Evolutionary conservation across 2,888 invertebrate genomes (phyloP).

Genomic region (Drosophila pseudotakahashii): DNA sequence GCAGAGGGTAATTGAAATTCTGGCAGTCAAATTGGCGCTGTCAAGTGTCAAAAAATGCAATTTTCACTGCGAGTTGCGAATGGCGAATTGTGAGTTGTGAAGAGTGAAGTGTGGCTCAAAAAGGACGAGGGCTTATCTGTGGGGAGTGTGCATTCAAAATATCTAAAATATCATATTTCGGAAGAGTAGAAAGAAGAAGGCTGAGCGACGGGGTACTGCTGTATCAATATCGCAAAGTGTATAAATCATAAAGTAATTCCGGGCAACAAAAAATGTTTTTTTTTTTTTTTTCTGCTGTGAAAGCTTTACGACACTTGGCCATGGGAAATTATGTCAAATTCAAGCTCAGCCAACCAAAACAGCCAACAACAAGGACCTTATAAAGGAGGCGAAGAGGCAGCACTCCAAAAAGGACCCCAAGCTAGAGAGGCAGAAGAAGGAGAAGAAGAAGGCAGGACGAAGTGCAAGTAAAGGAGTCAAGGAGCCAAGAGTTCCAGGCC

Average conservation of each 20-base stretch:
- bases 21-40: constrained; percentile 56
- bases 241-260: constrained; percentile 51
- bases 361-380: constrained; percentile 40
- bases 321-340: constrained; percentile 52
- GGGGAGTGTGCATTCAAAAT: constrained; percentile 5
- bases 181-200: background rate
- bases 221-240: constrained; percentile 48
- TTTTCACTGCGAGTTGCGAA: constrained; percentile 18
- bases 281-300: constrained; percentile 23
- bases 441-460: background rate
- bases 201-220: background rate
- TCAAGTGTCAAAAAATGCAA: constrained; percentile 60
- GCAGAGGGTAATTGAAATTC: constrained; percentile 60
- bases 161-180: constrained; percentile 2
- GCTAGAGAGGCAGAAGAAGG: background rate
- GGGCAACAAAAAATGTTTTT: constrained; percentile 27
- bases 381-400: constrained; percentile 3
- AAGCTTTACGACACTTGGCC: constrained; percentile 53
- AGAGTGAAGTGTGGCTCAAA: constrained; percentile 19
- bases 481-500: constrained; percentile 42
- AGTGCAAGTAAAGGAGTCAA: constrained; percentile 27
- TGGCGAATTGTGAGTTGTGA: too few relatives aligned
- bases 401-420: constrained; percentile 5
- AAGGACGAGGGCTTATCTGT: constrained; percentile 33
- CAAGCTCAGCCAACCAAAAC: constrained; percentile 46